phyloP scores from a whole-genome alignment of 2,113 vertebrate genomes.

The Pedionomus torquatus region DNA sequence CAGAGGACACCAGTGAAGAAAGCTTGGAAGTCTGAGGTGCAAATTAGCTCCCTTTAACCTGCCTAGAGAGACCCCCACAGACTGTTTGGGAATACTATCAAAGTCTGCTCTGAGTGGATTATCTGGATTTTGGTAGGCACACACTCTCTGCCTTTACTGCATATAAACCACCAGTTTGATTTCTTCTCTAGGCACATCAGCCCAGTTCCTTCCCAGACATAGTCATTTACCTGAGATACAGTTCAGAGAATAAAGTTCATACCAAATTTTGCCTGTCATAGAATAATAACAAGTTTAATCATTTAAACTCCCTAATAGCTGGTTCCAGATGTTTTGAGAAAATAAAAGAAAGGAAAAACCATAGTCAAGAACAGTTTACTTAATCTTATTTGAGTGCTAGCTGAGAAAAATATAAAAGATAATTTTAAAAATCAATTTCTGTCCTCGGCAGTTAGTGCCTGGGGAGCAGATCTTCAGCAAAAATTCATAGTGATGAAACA shows the following conservation, averaged over 20 bases:
- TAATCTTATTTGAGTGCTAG: background rate
- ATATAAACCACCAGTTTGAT: background rate
- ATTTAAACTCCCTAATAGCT: background rate
- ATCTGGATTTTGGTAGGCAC: background rate
- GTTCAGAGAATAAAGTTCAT: background rate
- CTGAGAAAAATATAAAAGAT: slow-evolving; percentile 3
- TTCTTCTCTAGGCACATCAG: background rate
- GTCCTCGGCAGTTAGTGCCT: background rate
- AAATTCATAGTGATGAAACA: slow-evolving; percentile 31
- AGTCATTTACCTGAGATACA: background rate
- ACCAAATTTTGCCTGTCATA: background rate
- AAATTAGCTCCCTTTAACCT: background rate
- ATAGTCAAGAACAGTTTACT: background rate
- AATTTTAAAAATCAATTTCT: slow-evolving; percentile 7
- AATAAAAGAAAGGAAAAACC: background rate
- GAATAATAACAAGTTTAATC: background rate
- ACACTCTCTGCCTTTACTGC: background rate
- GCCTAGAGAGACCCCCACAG: background rate
- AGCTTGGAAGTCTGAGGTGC: background rate
- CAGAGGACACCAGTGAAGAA: background rate
- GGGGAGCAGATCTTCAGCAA: slow-evolving; percentile 18
- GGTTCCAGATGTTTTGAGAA: background rate
- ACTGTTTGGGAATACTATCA: background rate
- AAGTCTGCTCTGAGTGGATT: background rate
- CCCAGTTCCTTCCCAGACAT: background rate